A percentile compares a stretch with the other conserved stretches of the same genome.
These are phyloP conservation scores for Syndactyla subalaris DNA, from an alignment of 2,797 vertebrate genomes.

Conservation along the genomic window DNA sequence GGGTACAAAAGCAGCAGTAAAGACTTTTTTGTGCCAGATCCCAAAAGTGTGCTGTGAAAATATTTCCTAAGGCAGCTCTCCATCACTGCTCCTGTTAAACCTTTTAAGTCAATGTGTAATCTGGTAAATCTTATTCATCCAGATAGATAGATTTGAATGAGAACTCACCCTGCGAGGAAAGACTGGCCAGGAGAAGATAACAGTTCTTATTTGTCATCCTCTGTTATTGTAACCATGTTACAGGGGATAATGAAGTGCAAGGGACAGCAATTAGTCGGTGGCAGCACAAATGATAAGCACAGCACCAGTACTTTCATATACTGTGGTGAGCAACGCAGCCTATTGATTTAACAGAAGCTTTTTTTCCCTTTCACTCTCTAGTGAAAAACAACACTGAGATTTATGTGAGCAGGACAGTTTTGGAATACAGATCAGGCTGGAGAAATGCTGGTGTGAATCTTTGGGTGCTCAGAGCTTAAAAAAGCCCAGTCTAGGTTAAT, in stretches of 20 bases:
- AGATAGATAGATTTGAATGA: conserved; percentile 3
- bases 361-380: conserved; percentile 30
- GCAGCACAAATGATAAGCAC: conserved; percentile 48
- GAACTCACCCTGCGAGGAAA: background rate
- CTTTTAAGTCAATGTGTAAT: conserved; percentile 28
- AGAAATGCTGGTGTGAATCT: background rate
- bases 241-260: conserved; percentile 58
- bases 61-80: conserved; percentile 43
- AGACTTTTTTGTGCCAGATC: conserved; percentile 41
- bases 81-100: background rate
- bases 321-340: conserved; percentile 48
- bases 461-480: conserved; percentile 50
- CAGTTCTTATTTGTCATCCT: conserved; percentile 48
- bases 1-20: conserved; percentile 43
- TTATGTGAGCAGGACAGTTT: conserved; percentile 48
- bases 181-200: conserved; percentile 19
- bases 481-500: conserved; percentile 57
- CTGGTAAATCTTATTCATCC: conserved; percentile 22
- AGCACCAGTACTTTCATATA: conserved; percentile 1
- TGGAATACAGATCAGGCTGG: conserved; percentile 70
- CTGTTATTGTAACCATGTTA: conserved; percentile 46
- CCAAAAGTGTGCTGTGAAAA: conserved; percentile 33
- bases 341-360: conserved; percentile 52
- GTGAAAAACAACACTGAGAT: conserved; percentile 45
- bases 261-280: conserved; percentile 61